Conservation (phyloP, 2,888 invertebrate genomes). For the Entomobrya multifasciata region DNA sequence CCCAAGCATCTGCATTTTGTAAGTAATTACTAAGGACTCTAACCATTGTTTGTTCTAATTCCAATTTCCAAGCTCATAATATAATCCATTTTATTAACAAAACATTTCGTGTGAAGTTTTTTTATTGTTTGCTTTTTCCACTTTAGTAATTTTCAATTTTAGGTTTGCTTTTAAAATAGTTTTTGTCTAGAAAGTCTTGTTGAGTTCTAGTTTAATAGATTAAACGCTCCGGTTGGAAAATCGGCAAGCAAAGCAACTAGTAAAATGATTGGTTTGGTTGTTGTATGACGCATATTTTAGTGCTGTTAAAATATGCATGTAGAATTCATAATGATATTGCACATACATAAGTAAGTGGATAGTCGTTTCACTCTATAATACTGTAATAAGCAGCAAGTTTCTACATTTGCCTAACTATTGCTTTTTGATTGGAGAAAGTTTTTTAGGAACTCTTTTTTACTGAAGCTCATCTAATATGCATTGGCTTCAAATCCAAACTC, state of each 20-base stretch:
- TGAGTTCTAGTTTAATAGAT: conserved; percentile 15
- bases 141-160: no score
- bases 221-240: neutral
- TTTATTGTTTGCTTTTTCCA: no score
- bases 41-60: no score
- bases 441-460: conserved; percentile 25
- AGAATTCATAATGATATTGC: neutral
- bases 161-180: no score
- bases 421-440: conserved; percentile 52
- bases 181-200: neutral
- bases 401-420: neutral
- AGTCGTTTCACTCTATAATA: neutral
- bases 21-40: no score
- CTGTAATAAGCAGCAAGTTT: conserved; percentile 5
- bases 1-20: no score
- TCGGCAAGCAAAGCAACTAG: conserved; percentile 1
- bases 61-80: no score
- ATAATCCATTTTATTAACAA: no score
- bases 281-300: neutral
- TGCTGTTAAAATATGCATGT: conserved; percentile 40
- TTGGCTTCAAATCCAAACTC: conserved; percentile 60
- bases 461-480: conserved; percentile 58
- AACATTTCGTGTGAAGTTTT: no score
- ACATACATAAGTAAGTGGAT: neutral
- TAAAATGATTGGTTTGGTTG: neutral